Evolutionary conservation across 2,113 vertebrate genomes (phyloP).

Genomic region (Rhinolophus sinicus): DNA sequence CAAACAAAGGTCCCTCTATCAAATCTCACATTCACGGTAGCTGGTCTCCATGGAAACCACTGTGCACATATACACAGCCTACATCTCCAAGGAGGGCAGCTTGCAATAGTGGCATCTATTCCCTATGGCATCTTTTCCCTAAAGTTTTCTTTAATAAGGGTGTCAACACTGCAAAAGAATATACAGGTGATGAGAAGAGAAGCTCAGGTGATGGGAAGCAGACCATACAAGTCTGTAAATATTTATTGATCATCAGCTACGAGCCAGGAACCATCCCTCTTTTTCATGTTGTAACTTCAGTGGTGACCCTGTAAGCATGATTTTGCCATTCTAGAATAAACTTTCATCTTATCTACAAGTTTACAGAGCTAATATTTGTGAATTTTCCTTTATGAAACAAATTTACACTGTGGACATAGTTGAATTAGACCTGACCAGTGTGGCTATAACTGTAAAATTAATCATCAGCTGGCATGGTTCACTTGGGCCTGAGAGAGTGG

Average conservation of each 20-base stretch:
- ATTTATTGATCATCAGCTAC: not conserved
- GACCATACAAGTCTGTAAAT: not conserved
- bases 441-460: not conserved
- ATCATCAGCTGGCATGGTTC: not conserved
- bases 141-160: constrained; percentile 43
- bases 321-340: not conserved
- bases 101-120: not conserved
- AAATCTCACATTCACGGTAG: not conserved
- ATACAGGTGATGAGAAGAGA: not conserved
- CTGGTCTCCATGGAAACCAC: not conserved
- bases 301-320: not conserved
- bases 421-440: not conserved
- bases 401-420: not conserved
- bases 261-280: not conserved
- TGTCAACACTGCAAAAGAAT: constrained; percentile 7
- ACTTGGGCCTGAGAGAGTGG: not conserved
- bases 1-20: not conserved
- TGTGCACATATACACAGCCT: not conserved
- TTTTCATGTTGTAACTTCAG: not conserved
- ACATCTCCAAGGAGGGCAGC: constrained; percentile 5
- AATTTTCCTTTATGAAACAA: not conserved
- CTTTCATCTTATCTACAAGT: not conserved
- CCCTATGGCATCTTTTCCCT: constrained; percentile 25
- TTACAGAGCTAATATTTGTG: not conserved
- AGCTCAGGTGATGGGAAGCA: not conserved